These are phyloP conservation scores for Idaea straminata DNA, from an alignment of 2,888 invertebrate genomes.

Conservation along the genomic window DNA sequence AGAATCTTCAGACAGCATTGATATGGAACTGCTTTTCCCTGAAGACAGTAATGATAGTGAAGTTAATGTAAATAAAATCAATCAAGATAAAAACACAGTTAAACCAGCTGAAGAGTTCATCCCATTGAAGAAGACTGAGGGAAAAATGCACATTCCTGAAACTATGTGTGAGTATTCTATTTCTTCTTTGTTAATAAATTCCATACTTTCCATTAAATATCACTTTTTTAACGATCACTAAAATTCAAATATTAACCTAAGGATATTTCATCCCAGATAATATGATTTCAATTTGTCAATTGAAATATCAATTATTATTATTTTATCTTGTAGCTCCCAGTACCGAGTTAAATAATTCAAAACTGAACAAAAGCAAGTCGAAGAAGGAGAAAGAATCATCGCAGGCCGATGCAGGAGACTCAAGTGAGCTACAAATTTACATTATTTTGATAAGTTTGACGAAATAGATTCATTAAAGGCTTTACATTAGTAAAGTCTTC, in stretches of 20 bases:
- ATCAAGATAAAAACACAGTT: conserved; percentile 15
- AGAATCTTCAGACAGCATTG: conserved; percentile 57
- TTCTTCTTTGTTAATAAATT: conserved; percentile 6
- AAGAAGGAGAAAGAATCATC: no score
- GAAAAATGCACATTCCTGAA: conserved; percentile 51
- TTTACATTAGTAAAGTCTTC: no score
- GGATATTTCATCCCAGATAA: no score
- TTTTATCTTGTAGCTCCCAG: not conserved
- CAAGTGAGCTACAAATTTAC: no score
- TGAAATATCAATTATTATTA: not conserved
- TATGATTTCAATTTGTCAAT: no score
- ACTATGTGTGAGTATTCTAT: conserved; percentile 37
- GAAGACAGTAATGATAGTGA: conserved; percentile 62
- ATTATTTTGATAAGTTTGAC: no score
- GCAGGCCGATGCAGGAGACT: no score
- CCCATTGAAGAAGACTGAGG: conserved; percentile 53
- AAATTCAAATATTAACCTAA: no score
- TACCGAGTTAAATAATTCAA: no score
- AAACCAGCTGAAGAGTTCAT: conserved; percentile 41
- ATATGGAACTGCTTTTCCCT: conserved; percentile 61
- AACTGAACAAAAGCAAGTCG: no score
- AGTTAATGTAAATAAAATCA: conserved; percentile 24
- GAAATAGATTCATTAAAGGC: no score
- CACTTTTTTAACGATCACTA: no score
- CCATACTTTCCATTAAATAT: conserved; percentile 6